Base-by-base conservation (phyloP, 2,888 invertebrate species). In the Drosophila pullipes region DNA sequence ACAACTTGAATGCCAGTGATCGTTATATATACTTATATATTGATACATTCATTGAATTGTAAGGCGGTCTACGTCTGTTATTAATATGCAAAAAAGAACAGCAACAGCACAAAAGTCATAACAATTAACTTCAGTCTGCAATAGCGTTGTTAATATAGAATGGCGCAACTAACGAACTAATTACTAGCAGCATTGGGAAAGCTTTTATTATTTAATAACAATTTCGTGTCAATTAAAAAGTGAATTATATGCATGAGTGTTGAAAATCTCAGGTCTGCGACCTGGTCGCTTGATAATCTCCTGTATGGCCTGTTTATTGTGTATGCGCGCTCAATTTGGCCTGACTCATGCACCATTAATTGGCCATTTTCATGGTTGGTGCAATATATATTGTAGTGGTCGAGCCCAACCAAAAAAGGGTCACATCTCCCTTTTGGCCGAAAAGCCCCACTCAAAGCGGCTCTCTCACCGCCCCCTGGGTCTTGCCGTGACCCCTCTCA, bases 301-400 rank as follows among this genome's bases (percentile, higher is more conserved):
- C 55, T 72, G 65, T 63, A 78, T 78, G 65, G 68, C 44, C 82
- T 78, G 78, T 78, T 78, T 81, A 78, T 78, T 65, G 74, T 78
- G 35, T 69, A 41, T 55, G 69, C 30, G 76, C 74, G 87, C 90
- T 89, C 87, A 87, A 87, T 87, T 90, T 86, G 82, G 55, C 82
- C 84, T 75, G 82, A 83, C 83, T 90, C 84, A 90, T 83, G 86
- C 84, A 79, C 89, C 86, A 86, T 86, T 87, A 87, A 87, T 90
- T 87, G 82, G 69, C 78, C 84, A 81, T 86, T 87, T 87, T 87
- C 91, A 84, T 90, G 87, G 73, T 73, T 77, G 78, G 68, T 90
- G 89, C 81, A 86, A 73, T 88, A 85, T 69, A 58, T 49, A 22
- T 50, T 30, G 18, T 41, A 35, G 13, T 53, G 50, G 49, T 68